Evolutionary conservation across 2,113 vertebrate species (phyloP), one percentile per base, ranked within the genome.

Genomic region (Sula dactylatra): DNA sequence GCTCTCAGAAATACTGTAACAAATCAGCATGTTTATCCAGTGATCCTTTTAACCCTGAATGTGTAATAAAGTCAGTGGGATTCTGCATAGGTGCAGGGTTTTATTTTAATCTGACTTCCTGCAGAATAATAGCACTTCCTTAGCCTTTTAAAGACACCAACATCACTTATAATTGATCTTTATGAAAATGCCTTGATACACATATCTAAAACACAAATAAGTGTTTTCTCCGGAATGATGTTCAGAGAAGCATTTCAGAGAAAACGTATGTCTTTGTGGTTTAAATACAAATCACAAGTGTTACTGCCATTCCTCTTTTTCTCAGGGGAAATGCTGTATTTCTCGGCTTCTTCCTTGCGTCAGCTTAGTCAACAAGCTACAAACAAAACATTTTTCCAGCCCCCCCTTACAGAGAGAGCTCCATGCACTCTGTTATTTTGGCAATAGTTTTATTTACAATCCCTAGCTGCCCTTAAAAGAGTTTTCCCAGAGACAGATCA

Each of bases 51-150:
- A 88, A 79, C 90, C 71, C 76, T 47, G 47, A 82, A 94, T 49
- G 50, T 87, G 49, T 86, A 94, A 74, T 95, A 97, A 90, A 92
- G 49, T 86, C 90, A 86, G 59, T 91, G 50, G 87, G 87, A 91
- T 95, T 93, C 70, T 83, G 42, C 29, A 47, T 90, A 55, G 82
- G 86, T 94, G 76, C 38, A 67, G 44, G 52, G 47, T 36, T 95
- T 83, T 95, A 88, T 94, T 93, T 95, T 87, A 78, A 82, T 80
- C 73, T 22, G 50, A n/a, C 90, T 82, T 80, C 62, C 65, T 93
- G 49, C 69, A 83, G 78, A 93, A 86, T 82, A 87, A 73, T 76
- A 74, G 52, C 38, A 31, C 19, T 92, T 94, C 66, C 50, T 90
- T 91, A 73, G 49, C 44, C 26, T 76, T 94, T 69, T 78, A 83